Base-by-base conservation (phyloP, 2,797 vertebrate genomes). In the Dendrocincla tyrannina region DNA sequence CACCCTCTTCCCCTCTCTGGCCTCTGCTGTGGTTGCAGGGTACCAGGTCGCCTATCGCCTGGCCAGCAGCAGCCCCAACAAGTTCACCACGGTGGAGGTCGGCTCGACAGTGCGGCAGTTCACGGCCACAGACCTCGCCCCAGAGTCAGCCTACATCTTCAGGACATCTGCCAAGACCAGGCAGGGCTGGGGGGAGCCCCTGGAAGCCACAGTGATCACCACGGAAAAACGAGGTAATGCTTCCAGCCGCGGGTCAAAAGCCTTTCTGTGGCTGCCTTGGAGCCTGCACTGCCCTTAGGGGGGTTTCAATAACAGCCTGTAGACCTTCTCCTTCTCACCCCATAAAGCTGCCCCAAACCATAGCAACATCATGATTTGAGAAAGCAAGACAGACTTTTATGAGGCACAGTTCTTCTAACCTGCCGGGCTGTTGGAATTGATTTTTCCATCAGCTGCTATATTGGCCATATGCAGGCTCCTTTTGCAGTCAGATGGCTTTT, bases 21-120 rank as follows among this genome's bases (percentile, higher is more conserved):
- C 6, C 2, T 35, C n/a, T 20, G 25, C 66, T 42, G 42, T 77
- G 72, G 11, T 76, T 94, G 13, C 92, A 99, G 99, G 99, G 24
- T 99, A 99, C 97, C 99, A 99, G 98, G 99, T 99, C 1, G 99
- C 99, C 60, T 99, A 99, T 96, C 98, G 99, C 27, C 97, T 99
- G 95, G 98, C 99, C 96, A 98, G 98, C 93, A 98, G 98, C 92
- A 99, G 98, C 95, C 98, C 98, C 1, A 98, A 98, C 97, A 98
- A 98, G 28, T 99, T 99, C 98, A 99, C 98, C 84, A 99, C 98
- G 0, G 99, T 99, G 94, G 99, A 99, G 95, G 99, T 99, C 59
- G 99, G 99, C 17, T 98, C 99, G 60, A 98, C 98, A 0, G 98
- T 98, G 37, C 95, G 98, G 30, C 99, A 99, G 98, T 99, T 99